Conservation (phyloP, 2,888 invertebrate species). For the Bhutanitis thaidina region DNA sequence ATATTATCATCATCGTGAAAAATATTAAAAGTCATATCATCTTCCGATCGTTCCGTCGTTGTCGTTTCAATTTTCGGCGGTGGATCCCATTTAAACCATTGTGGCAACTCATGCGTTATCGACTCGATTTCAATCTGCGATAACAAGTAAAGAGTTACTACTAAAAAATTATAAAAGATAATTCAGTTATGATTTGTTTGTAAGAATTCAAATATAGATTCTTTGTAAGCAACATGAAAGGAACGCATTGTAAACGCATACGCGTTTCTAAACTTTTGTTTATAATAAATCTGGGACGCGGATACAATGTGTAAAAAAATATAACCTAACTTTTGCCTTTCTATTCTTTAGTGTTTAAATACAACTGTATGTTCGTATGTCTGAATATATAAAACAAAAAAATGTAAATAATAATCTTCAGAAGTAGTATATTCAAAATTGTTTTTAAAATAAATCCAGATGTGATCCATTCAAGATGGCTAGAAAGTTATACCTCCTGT, state of each 20-base stretch:
- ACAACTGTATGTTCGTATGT: no score
- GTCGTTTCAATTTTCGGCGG: slow-evolving; percentile 63
- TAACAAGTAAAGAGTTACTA: slow-evolving; percentile 25
- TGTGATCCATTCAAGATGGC: no score
- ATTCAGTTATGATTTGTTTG: slow-evolving; percentile 20
- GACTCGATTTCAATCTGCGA: slow-evolving; percentile 67
- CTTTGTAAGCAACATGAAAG: slow-evolving; percentile 47
- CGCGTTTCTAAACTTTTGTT: no score
- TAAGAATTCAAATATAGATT: slow-evolving; percentile 33
- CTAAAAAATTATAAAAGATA: neutral
- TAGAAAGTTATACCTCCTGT: slow-evolving; percentile 59
- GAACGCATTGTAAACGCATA: slow-evolving; percentile 36
- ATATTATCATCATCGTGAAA: slow-evolving; percentile 69
- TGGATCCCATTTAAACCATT: slow-evolving; percentile 74
- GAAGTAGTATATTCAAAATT: no score
- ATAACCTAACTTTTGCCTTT: no score
- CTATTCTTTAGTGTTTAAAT: no score
- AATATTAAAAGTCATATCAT: slow-evolving; percentile 62
- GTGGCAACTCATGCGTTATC: slow-evolving; percentile 59
- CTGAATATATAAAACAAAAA: no score
- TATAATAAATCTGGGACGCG: no score
- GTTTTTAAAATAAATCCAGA: no score
- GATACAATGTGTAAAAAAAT: no score
- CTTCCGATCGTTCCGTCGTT: slow-evolving; percentile 61
- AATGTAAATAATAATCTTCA: no score